Base-by-base conservation (phyloP, 2,113 vertebrate genomes). In the Rhabdomys dilectus region DNA sequence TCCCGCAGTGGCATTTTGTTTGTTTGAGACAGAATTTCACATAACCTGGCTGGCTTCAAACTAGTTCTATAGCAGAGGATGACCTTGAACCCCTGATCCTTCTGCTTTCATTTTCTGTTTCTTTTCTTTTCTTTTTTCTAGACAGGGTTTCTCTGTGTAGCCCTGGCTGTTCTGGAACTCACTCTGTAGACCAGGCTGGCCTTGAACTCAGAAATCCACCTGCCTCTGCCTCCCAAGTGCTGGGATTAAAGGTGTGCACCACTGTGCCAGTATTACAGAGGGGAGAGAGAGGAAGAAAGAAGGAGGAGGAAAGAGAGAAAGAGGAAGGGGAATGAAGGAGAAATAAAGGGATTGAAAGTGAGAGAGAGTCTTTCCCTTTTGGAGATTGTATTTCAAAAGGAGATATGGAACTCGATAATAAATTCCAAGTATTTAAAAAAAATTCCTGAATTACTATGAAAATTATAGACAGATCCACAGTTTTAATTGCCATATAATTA, bases 371-470 rank as follows among this genome's bases (percentile, higher is more conserved):
- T 22, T 90, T 42, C 39, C 2, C 17, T 53, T 86, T 86, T 21
- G 31, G 39, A 86, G n/a, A 31, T 22, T 82, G n/a, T 5, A 22
- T 91, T 91, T 85, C 56, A 75, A 89, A 93, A 58, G 26, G 36
- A 91, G 42, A 82, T 76, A 78, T 34, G 42, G 26, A 68, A 58
- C 58, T 17, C 39, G 70, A 81, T 68, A 95, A 77, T 60, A 72
- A 82, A 84, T 84, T 8, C 22, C 21, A 70, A 70, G 26, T 24
- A 88, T 85, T 58, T 62, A 39, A 89, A 93, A n/a, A 34, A 64
- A 85, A 94, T 53, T 85, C 84, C 58, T 91, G 85, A 80, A 92
- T 76, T 80, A 64, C 5, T 68, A 4, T 92, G 58, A 60, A 45
- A n/a, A 89, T 88, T 56, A 66, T 17, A 88, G 56, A 48, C 13